Base-by-base conservation (phyloP, 2,113 vertebrate genomes). In the Guaruba guarouba region DNA sequence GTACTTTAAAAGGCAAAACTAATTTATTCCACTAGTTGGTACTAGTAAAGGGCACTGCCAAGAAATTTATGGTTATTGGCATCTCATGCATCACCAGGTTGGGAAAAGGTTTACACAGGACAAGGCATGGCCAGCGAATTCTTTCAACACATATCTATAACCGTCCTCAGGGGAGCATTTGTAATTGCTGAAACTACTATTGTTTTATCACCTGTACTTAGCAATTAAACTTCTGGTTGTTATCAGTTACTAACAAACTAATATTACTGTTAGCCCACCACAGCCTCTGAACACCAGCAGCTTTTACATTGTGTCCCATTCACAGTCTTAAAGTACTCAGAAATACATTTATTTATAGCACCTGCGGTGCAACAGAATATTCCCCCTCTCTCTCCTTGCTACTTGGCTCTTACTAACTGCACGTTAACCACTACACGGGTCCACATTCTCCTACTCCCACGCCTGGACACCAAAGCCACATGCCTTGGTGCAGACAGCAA, bases 261-360 rank as follows among this genome's bases (percentile, higher is more conserved):
- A 17, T 5, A 49, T 5, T 13, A 13, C 28, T 13, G 16, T 15
- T 11, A 13, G 39, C 1, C 44, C 49, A 2, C 17, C 4, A 27
- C 7, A 52, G 39, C 25, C 49, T 19, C 63, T 48, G 61, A 37
- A 11, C 73, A 16, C 67, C 74, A 51, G 61, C 1, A 39, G 52
- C 57, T 35, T 7, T 18, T 1, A 23, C 67, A 18, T 4, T 1
- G 24, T 10, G 90, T 35, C 84, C 86, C 87, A 35, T 24, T 48
- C 87, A 29, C 37, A 7, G 68, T 31, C 80, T 1, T 3, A 6
- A 54, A 29, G 29, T 55, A 13, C 82, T 35, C 1, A 0, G 81
- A 64, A 85, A 92, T 8, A 2, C 24, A 6, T 52, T 66, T 94
- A 97, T 97, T 97, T 95, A 96, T 95, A 96, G 85, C 35, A 1